Percentiles rank a stretch among this genome's conserved stretches.
phyloP scores from a whole-genome alignment of 2,888 invertebrate genomes.

The Caenorhabditis sp. region DNA sequence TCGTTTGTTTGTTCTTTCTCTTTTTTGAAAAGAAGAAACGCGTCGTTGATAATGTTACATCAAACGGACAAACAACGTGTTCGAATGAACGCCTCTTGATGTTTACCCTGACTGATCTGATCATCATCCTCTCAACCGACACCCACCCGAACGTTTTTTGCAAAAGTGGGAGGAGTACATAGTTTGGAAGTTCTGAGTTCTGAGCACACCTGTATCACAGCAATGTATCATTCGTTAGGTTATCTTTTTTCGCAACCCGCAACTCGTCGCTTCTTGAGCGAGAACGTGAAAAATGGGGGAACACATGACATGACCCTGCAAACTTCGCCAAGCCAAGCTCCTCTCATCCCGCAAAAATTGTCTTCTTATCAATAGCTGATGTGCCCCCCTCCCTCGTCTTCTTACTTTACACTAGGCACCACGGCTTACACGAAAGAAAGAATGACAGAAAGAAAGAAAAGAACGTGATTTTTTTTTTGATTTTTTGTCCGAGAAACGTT shows the following conservation, averaged over 20 bases:
- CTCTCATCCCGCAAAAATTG: conserved; percentile 31
- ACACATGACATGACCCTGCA: conserved; percentile 55
- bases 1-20: conserved; percentile 45
- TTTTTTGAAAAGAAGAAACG: conserved; percentile 19
- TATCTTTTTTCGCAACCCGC: conserved; percentile 14
- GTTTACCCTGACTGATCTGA: background rate
- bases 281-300: conserved; percentile 54
- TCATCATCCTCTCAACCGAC: background rate
- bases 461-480: conserved; percentile 48
- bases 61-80: conserved; percentile 44
- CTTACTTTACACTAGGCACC: conserved; percentile 45
- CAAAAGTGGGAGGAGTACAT: conserved; percentile 9
- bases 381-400: conserved; percentile 50
- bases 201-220: no score
- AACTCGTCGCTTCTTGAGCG: background rate
- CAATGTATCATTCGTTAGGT: conserved; percentile 20
- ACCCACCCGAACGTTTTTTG: background rate
- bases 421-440: conserved; percentile 13
- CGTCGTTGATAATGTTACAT: conserved; percentile 46
- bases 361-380: conserved; percentile 55
- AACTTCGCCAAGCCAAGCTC: conserved; percentile 36
- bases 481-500: conserved; percentile 49
- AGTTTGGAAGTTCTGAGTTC: background rate
- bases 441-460: conserved; percentile 16
- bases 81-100: conserved; percentile 52